Evolutionary conservation across 1,140 invertebrate species (phyloP).

Genomic region (Bemisia tabaci): DNA sequence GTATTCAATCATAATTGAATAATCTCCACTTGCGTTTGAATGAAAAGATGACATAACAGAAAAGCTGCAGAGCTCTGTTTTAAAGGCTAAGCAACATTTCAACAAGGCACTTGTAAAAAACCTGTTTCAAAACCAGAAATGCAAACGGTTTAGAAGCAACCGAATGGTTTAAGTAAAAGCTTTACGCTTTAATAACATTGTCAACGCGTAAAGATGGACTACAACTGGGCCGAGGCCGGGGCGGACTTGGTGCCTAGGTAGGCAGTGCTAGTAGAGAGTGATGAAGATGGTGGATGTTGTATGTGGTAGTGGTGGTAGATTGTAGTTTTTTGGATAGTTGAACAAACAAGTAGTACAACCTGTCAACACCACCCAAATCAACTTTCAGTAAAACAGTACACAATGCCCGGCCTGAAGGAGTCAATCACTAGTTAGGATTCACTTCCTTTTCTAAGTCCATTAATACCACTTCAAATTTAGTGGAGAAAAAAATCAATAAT

Average conservation of each 20-base stretch:
- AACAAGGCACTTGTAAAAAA: no score
- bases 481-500: no score
- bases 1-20: no score
- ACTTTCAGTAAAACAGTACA: not conserved
- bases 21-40: no score
- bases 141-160: not conserved
- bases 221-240: not conserved
- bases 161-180: not conserved
- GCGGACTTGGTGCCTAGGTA: not conserved
- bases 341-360: not conserved
- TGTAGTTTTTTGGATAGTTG: not conserved
- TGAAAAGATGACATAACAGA: no score
- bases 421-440: no score
- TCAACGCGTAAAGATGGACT: not conserved
- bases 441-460: no score
- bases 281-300: not conserved
- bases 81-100: no score
- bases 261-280: not conserved
- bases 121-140: not conserved
- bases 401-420: not conserved
- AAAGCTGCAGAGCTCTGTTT: no score
- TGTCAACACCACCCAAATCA: not conserved
- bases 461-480: no score
- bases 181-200: not conserved
- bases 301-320: not conserved